phyloP scores from a whole-genome alignment of 2,888 invertebrate genomes.

The Melikaiella ostensackeni region DNA sequence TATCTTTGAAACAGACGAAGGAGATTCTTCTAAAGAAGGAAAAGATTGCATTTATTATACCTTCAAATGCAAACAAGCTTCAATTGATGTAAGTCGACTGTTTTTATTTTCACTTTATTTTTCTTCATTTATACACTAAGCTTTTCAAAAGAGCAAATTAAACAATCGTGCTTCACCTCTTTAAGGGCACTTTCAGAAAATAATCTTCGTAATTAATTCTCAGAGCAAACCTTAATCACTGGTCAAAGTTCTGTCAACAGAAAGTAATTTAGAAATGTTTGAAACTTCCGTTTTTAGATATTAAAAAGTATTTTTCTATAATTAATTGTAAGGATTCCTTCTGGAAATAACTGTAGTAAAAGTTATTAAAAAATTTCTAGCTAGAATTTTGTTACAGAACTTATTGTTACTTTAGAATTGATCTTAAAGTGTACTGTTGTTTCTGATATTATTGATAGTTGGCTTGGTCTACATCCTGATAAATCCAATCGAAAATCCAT shows the following conservation, averaged over 20 bases:
- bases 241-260: background rate
- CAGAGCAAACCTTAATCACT: background rate
- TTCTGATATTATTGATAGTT: constrained; percentile 16
- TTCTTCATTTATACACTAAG: background rate
- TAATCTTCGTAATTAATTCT: constrained; percentile 10
- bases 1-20: no score
- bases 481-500: constrained; percentile 69
- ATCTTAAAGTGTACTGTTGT: background rate
- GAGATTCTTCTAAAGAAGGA: background rate
- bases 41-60: constrained; percentile 5
- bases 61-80: background rate
- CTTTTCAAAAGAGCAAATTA: background rate
- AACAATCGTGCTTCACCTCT: background rate
- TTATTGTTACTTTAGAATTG: background rate
- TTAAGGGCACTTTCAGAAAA: background rate
- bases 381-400: background rate
- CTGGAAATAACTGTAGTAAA: no score
- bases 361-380: no score
- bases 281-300: background rate
- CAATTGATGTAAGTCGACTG: no score
- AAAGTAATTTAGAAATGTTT: background rate
- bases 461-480: constrained; percentile 15
- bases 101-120: no score
- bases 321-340: background rate
- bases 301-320: background rate